Percentiles rank a stretch among this genome's conserved stretches.
These are phyloP conservation scores for Harpalus rubripes DNA, from an alignment of 2,888 invertebrate species.

Conservation along the genomic window DNA sequence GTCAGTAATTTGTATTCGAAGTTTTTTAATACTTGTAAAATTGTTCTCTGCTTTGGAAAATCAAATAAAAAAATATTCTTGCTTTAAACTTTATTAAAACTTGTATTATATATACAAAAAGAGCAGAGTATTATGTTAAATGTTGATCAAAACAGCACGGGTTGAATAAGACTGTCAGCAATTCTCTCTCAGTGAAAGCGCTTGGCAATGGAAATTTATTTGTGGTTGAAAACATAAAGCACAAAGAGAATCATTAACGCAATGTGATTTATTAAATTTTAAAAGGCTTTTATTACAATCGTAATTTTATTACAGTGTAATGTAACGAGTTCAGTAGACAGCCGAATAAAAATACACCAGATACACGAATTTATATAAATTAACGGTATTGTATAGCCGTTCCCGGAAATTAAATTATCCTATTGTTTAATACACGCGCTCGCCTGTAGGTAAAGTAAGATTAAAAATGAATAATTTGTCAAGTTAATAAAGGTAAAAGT, in stretches of 20 bases:
- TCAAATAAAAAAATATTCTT: too few relatives aligned
- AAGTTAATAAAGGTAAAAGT: constrained; percentile 57
- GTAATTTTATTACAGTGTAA: constrained; percentile 66
- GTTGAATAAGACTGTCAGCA: background rate
- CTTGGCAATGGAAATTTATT: constrained; percentile 58
- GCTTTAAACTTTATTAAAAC: too few relatives aligned
- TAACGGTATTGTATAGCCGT: constrained; percentile 42
- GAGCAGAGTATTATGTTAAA: background rate
- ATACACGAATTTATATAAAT: constrained; percentile 62
- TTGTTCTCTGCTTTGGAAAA: too few relatives aligned
- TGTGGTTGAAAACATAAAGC: constrained; percentile 64
- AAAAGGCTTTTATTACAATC: constrained; percentile 67
- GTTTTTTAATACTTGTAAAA: too few relatives aligned
- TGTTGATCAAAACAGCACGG: background rate
- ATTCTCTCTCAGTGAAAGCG: background rate
- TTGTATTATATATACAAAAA: background rate
- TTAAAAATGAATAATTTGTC: constrained; percentile 65
- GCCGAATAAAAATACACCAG: constrained; percentile 54
- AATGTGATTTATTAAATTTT: constrained; percentile 68
- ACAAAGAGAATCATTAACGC: constrained; percentile 67
- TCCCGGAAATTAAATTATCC: constrained; percentile 54
- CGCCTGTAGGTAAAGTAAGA: background rate
- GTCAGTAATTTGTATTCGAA: too few relatives aligned
- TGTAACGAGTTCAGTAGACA: constrained; percentile 61
- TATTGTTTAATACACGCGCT: constrained; percentile 49